Base-by-base conservation (phyloP, 2,888 invertebrate species). In the Gnatocerus cornutus region DNA sequence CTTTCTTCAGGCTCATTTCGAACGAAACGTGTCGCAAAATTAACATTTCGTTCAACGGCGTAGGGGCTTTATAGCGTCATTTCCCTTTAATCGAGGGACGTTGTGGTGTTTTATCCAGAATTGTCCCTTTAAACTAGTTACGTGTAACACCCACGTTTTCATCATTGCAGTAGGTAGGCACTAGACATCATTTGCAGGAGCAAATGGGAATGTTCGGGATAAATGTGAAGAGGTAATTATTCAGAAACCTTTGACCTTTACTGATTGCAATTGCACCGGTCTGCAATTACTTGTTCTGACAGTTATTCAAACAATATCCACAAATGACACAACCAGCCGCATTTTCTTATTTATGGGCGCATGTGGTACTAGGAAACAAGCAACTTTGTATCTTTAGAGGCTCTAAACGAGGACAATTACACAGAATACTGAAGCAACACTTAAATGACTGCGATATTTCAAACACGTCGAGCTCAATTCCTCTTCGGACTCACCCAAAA, bases 71-170 rank as follows among this genome's bases (percentile, higher is more conserved):
- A 48, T 48, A n/a, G 9, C 48, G 27, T 33, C 33, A 52, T 52
- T 52, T 30, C 8, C 52, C 30, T 33, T 52, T 52, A 30, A 52
- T 52, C 52, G 33, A 52, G 33, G 52, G 33, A 52, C 52, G 33
- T 33, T 33, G 52, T 52, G 52, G 48, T 27, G 48, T 48, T 48
- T 48, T 48, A 52, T 9, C 52, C 30, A 27, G 33, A 33, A 52
- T 29, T 33, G 33, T 33, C 30, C 30, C 52, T 30, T 9, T 29
- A 52, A 52, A 52, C 52, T 33, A 52, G 29, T 27, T 14, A 52
- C 29, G 14, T 52, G 30, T 29, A 33, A 27, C 12, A 30, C 12
- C 9, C 30, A 30, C 13, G 12, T 33, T 52, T 52, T 52, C 52
- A 52, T 52, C 30, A 52, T 50, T 50, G 27, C 21, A 50, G 29